phyloP scores from a whole-genome alignment of 2,888 invertebrate species.

The Dolomedes plantarius region DNA sequence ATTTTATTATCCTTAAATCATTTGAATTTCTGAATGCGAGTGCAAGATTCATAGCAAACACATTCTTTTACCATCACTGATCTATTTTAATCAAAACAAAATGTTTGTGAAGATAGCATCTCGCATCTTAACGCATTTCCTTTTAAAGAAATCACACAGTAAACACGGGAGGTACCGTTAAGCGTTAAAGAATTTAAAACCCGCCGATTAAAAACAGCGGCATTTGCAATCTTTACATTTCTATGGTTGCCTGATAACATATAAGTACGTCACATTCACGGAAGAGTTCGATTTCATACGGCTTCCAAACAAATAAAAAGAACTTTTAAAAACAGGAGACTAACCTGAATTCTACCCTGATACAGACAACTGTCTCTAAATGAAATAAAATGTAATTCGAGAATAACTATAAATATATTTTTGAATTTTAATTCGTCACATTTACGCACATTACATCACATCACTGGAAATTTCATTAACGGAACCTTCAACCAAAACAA shows the following conservation, averaged over 20 bases:
- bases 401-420: neutral
- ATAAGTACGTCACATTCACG: neutral
- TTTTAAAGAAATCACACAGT: neutral
- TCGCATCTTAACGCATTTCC: neutral
- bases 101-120: neutral
- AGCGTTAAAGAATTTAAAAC: neutral
- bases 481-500: slow-evolving; percentile 27
- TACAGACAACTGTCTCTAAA: neutral
- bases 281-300: neutral
- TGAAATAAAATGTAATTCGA: neutral
- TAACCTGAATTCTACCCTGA: slow-evolving; percentile 9
- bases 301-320: slow-evolving; percentile 7
- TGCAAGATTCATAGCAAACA: too few relatives aligned
- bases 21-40: too few relatives aligned
- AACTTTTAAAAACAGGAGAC: neutral
- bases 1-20: too few relatives aligned
- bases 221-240: neutral
- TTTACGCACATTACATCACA: neutral
- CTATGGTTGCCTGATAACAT: neutral
- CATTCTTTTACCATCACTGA: too few relatives aligned
- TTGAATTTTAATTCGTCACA: neutral
- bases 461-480: neutral
- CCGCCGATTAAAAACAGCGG: neutral
- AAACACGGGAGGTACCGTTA: neutral
- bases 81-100: too few relatives aligned